Evolutionary conservation across 2,113 vertebrate species (phyloP).

Genomic region (Cephalopholis sonnerati): DNA sequence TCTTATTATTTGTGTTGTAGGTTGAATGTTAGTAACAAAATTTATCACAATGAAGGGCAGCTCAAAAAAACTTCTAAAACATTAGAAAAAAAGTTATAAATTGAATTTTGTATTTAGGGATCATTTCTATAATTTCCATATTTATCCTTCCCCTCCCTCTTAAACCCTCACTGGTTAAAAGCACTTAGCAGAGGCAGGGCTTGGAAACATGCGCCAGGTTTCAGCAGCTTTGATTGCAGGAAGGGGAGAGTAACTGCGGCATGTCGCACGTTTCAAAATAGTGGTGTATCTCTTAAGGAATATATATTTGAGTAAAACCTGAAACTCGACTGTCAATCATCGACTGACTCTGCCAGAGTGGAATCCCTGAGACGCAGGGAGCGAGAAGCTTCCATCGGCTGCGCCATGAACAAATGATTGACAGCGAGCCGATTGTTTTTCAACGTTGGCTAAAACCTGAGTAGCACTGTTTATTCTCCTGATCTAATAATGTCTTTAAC

Average conservation of each 20-base stretch:
- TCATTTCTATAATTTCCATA: constrained; percentile 8
- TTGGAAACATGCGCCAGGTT: constrained; percentile 77
- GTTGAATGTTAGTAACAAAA: constrained; percentile 67
- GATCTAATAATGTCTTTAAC: neutral
- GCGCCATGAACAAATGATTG: constrained; percentile 65
- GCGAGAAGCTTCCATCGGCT: constrained; percentile 65
- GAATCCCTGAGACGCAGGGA: constrained; percentile 64
- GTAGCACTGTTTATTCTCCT: neutral
- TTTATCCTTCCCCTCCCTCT: neutral
- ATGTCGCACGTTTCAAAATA: neutral
- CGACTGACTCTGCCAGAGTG: constrained; percentile 56
- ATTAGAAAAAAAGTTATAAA: neutral
- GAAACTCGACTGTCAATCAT: constrained; percentile 50
- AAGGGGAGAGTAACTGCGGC: constrained; percentile 23
- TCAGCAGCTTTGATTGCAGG: constrained; percentile 78
- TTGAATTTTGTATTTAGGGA: neutral
- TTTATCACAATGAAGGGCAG: neutral
- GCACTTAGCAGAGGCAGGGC: constrained; percentile 68
- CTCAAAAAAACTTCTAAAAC: constrained; percentile 16
- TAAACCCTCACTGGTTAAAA: constrained; percentile 63
- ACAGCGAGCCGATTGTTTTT: constrained; percentile 19
- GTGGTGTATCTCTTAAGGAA: neutral
- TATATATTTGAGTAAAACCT: neutral
- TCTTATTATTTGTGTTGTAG: neutral
- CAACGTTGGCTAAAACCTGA: neutral